These are phyloP conservation scores for Chironex yamaguchii DNA, from an alignment of 30 jellyfish, hydroid and myxozoan species.

Conservation along the genomic window DNA sequence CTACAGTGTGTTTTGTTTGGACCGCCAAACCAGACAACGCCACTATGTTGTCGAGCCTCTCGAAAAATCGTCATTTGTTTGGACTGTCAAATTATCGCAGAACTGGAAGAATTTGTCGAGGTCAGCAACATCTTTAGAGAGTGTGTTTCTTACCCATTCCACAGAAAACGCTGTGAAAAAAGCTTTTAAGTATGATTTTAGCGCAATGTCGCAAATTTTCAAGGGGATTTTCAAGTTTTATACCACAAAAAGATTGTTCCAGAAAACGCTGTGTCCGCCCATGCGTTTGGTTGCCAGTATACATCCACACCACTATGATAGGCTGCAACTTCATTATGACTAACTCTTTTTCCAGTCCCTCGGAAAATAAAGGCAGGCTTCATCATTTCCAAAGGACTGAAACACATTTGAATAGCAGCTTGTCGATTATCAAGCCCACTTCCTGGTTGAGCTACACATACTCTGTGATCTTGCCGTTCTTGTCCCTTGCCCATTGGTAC, in stretches of 20 bases:
- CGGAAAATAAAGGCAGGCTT: conserved; percentile 36
- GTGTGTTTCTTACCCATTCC: neutral
- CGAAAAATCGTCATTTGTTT: conserved; percentile 7
- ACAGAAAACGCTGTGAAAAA: no score
- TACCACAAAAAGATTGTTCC: no score
- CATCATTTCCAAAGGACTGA: conserved; percentile 34
- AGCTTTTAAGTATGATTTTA: no score
- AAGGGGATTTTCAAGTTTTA: no score
- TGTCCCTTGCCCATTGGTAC: conserved; percentile 16
- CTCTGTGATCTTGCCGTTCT: conserved; percentile 58
- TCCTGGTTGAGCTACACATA: conserved; percentile 72
- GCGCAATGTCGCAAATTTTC: no score
- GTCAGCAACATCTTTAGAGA: conserved; percentile 26
- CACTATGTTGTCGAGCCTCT: conserved; percentile 18
- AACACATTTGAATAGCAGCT: conserved; percentile 16
- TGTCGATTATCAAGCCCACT: conserved; percentile 68
- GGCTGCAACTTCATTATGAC: conserved; percentile 24
- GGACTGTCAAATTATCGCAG: conserved; percentile 57
- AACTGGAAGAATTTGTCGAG: conserved; percentile 30
- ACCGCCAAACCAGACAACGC: conserved; percentile 66
- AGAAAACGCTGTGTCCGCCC: conserved; percentile 57
- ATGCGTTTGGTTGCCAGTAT: conserved; percentile 44
- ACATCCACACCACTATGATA: conserved; percentile 35
- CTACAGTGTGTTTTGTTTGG: conserved; percentile 39
- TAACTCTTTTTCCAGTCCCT: conserved; percentile 58